Evolutionary conservation across 1,140 invertebrate species (phyloP), one percentile per base, ranked within the genome.

Genomic region (Pygmarrhopalites habei): DNA sequence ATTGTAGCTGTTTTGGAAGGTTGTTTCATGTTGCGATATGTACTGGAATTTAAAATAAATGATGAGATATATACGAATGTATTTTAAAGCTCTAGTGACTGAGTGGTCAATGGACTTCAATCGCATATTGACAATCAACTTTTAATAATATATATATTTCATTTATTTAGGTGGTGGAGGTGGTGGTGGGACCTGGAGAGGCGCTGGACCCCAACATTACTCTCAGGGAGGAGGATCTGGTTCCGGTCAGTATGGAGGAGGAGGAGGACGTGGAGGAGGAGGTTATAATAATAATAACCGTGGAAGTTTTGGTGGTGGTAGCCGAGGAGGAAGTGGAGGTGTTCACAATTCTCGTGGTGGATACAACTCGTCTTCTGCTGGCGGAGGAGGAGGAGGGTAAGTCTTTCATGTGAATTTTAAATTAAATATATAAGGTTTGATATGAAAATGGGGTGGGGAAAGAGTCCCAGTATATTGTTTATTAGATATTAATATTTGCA

Each of bases 351-450:
- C 32, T 41, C 57, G 46, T 5, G n/a, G 43, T 2, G 35, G 49
- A 46, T 57, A 26, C 35, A 28, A 25, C 28, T 58, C 56, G n/a
- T 21, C 12, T 25, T 57, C 17, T n/a, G 26, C 15, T 29, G 35
- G 58, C 44, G n/a, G 44, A 26, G 23, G 30, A 25, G 55, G 29
- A 26, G 23, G 56, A 46, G 56, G 56, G 53, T 56, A 56, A 56
- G 21, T 21, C 15, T 35, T 35, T 35, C 15, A 35, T 35, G 5
- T 35, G 32, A n/a, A n/a, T n/a, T n/a, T n/a, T n/a, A n/a, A n/a
- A n/a, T n/a, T n/a, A n/a, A n/a, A n/a, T n/a, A n/a, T n/a, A n/a
- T n/a, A n/a, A n/a, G n/a, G n/a, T n/a, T n/a, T n/a, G n/a, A n/a
- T n/a, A n/a, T n/a, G n/a, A n/a, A n/a, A n/a, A n/a, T n/a, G n/a